A percentile compares a stretch with the other conserved stretches of the same genome.
These are phyloP conservation scores for Drosophila repletoides DNA, from an alignment of 1,140 invertebrate genomes.

Conservation along the genomic window DNA sequence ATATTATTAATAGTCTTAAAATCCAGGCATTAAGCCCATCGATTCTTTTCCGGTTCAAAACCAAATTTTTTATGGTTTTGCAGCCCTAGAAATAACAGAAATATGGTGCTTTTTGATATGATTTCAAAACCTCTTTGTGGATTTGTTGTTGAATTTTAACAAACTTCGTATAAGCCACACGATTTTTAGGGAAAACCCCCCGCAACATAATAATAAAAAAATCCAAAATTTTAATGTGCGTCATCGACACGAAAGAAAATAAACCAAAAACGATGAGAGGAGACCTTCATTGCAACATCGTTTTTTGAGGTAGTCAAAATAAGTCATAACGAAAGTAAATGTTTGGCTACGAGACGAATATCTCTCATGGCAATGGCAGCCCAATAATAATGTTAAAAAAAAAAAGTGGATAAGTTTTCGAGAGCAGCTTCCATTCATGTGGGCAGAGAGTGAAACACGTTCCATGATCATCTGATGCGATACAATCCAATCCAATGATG, in stretches of 20 bases:
- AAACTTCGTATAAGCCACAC: no score
- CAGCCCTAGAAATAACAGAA: no score
- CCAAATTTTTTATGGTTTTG: no score
- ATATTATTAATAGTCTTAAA: no score
- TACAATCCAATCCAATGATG: no score
- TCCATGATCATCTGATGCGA: neutral
- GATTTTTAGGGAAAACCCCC: conserved; percentile 57
- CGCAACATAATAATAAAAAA: conserved; percentile 5
- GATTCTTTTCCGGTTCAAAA: no score
- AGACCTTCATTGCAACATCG: conserved; percentile 68
- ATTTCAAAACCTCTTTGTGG: no score
- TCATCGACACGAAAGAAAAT: conserved; percentile 24
- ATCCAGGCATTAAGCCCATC: no score
- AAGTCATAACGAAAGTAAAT: conserved; percentile 43
- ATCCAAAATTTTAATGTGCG: conserved; percentile 15
- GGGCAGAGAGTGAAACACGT: conserved; percentile 21
- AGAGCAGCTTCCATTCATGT: conserved; percentile 18
- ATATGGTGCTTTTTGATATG: no score
- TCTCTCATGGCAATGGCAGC: conserved; percentile 11
- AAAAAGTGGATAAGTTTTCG: conserved; percentile 5
- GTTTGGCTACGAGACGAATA: neutral
- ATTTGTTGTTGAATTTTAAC: no score
- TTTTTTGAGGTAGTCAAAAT: conserved; percentile 32
- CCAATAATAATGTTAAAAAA: conserved; percentile 5
- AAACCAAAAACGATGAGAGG: conserved; percentile 13